A percentile compares a stretch with the other conserved stretches of the same genome.
Conservation (phyloP, 2,797 vertebrate genomes). For the Craterocephalus amniculus region DNA sequence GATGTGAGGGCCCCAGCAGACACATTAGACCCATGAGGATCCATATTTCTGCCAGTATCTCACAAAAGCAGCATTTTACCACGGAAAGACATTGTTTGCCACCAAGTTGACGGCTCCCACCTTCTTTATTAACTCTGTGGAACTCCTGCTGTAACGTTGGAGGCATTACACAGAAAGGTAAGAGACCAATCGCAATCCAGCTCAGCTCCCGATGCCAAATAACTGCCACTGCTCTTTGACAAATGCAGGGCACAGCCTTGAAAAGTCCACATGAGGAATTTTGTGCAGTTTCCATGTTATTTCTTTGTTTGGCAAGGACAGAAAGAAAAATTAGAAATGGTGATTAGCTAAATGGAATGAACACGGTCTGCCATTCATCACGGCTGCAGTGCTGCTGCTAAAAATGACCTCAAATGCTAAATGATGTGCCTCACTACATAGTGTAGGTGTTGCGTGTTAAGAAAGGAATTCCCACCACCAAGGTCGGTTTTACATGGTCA, state of each 20-base stretch:
- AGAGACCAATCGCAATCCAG: conserved; percentile 60
- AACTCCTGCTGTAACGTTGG: conserved; percentile 63
- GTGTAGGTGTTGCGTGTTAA: conserved; percentile 35
- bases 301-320: conserved; percentile 42
- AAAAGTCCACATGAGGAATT: conserved; percentile 39
- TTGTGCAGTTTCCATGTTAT: conserved; percentile 47
- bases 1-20: conserved; percentile 64
- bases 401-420: conserved; percentile 51
- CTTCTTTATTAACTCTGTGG: conserved; percentile 58
- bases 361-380: conserved; percentile 52
- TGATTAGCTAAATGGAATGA: conserved; percentile 52
- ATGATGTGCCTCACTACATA: conserved; percentile 32
- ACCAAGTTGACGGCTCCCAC: conserved; percentile 54
- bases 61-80: conserved; percentile 71
- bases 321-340: conserved; percentile 52
- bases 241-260: conserved; percentile 56
- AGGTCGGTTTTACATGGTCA: conserved; percentile 44
- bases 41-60: conserved; percentile 40
- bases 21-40: conserved; percentile 58
- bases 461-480: conserved; percentile 39
- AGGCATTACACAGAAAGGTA: conserved; percentile 55
- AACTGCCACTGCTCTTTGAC: conserved; percentile 64
- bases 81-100: conserved; percentile 45
- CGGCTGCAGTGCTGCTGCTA: conserved; percentile 16
- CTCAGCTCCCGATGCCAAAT: conserved; percentile 63